Percentiles rank a stretch among this genome's conserved stretches.
phyloP scores from a whole-genome alignment of 2,797 vertebrate genomes.

The Linurgus olivaceus region DNA sequence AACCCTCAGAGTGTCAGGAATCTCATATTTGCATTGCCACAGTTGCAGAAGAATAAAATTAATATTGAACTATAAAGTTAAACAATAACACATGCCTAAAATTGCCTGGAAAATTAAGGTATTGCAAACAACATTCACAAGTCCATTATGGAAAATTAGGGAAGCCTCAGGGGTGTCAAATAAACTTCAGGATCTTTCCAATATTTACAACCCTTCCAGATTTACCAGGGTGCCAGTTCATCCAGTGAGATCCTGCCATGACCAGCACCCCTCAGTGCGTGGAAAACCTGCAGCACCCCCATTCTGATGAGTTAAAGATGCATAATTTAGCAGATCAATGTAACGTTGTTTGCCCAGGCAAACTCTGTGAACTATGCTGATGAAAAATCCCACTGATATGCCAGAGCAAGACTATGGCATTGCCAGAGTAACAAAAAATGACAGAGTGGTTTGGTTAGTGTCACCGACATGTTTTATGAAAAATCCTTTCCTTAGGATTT shows the following conservation, averaged over 20 bases:
- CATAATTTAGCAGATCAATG: background rate
- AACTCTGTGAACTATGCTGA: background rate
- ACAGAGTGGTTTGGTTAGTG: background rate
- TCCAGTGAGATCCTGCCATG: background rate
- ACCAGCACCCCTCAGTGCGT: background rate
- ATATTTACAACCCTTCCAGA: background rate
- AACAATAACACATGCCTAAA: background rate
- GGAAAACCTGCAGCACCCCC: background rate
- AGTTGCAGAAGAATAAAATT: background rate
- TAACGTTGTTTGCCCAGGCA: background rate
- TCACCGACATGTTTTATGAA: too few species aligned
- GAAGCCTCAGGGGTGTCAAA: background rate
- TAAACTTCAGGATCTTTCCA: background rate
- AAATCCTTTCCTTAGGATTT: too few species aligned
- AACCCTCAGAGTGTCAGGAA: background rate
- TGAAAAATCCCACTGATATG: background rate
- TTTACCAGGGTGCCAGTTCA: background rate
- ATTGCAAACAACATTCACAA: background rate
- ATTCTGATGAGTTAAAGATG: background rate
- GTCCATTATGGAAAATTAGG: background rate
- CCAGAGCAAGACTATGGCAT: background rate
- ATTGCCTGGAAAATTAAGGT: background rate
- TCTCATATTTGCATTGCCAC: background rate
- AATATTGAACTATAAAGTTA: background rate
- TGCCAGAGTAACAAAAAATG: background rate